Evolutionary conservation across 2,888 invertebrate genomes (phyloP), one percentile per base, ranked within the genome.

Genomic region (Trachelus troglodyta): DNA sequence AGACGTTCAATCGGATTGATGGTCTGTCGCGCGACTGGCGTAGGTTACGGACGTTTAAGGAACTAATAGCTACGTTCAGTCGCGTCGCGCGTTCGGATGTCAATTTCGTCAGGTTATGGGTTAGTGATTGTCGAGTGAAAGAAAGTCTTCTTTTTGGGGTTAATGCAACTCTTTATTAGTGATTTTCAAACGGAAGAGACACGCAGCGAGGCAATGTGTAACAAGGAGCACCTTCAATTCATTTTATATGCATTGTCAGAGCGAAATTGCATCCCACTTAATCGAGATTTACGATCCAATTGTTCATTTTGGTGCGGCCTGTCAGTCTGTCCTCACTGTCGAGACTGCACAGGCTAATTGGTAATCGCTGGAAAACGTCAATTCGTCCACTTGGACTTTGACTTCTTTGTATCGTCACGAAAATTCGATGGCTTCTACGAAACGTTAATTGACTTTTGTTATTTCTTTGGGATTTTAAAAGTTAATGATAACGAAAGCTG

Each of bases 211-310:
- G 56, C 56, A 56, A 23, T 2, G 56, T 23, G 56, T 56, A 71
- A 75, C 73, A 76, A 76, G 79, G 73, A 69, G 74, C 69, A 71
- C 73, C 76, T 34, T 76, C 80, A 75, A 81, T 79, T 82, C 77
- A 74, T 81, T 81, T 79, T 31, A 76, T 73, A 76, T 77, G 77
- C 79, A 78, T 79, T 73, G 76, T 34, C 69, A 73, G 73, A 68
- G 74, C 81, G 77, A 82, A 81, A 83, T 83, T 80, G 80, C 79
- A 30, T 35, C 33, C 73, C 76, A 71, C 71, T 71, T 71, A 31
- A 71, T 71, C 71, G 71, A 71, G 71, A 71, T 71, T 71, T 71
- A 71, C 75, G 76, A 78, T 75, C 23, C 79, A 79, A 79, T 80
- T 79, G 78, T 79, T 75, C 73, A 71, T 71, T 71, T 71, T 23